Evolutionary conservation across 2,888 invertebrate genomes (phyloP).

Genomic region (Nysson spinosus): DNA sequence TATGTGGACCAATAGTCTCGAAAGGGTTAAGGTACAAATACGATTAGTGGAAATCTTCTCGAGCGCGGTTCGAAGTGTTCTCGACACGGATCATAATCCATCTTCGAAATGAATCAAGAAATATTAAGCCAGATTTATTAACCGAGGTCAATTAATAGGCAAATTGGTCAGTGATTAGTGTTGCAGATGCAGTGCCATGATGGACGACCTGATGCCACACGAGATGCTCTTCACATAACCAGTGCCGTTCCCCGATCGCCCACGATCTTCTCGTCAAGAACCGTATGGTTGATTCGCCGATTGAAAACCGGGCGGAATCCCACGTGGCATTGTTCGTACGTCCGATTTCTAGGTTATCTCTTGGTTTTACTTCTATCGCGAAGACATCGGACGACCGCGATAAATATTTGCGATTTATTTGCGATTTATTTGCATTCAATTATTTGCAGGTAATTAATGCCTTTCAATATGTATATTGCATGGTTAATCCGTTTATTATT

Average conservation of each 20-base stretch:
- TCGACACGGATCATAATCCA: too few species aligned
- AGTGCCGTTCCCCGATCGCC: constrained; percentile 56
- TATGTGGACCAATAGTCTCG: too few species aligned
- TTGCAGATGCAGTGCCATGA: constrained; percentile 48
- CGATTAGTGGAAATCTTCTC: too few species aligned
- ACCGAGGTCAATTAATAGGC: constrained; percentile 65
- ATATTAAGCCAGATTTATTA: constrained; percentile 1
- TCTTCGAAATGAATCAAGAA: too few species aligned
- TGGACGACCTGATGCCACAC: constrained; percentile 35
- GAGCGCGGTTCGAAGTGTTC: too few species aligned
- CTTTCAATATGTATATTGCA: too few species aligned
- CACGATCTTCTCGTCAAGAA: constrained; percentile 36
- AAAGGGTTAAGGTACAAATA: too few species aligned
- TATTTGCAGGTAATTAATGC: too few species aligned
- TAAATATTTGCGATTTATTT: too few species aligned
- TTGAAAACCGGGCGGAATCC: constrained; percentile 41
- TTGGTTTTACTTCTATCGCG: constrained; percentile 5
- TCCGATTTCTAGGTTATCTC: constrained; percentile 31
- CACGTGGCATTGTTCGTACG: constrained; percentile 48
- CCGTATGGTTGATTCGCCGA: constrained; percentile 32
- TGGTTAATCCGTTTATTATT: too few species aligned
- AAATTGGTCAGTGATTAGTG: constrained; percentile 62
- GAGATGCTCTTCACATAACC: constrained; percentile 46
- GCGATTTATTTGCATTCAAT: too few species aligned
- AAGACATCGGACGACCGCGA: constrained; percentile 33